Conservation (phyloP, 1,140 invertebrate genomes). For the Xylocopa sonorina region DNA sequence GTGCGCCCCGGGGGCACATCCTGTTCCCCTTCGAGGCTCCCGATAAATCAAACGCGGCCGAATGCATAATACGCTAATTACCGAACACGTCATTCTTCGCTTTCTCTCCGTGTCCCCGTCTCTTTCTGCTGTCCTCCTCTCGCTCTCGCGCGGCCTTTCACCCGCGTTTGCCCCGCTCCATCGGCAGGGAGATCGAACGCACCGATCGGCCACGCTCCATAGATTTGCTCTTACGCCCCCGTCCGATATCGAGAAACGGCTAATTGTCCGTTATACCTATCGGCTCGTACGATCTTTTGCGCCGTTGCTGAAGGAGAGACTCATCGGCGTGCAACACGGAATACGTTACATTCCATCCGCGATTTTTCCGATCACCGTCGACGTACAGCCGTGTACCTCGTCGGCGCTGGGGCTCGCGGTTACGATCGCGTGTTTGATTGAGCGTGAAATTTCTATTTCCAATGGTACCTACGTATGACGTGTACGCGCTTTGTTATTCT, state of each 20-base stretch:
- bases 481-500: background rate
- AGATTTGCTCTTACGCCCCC: constrained; percentile 60
- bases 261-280: constrained; percentile 65
- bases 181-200: constrained; percentile 38
- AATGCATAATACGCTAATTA: constrained; percentile 73
- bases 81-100: constrained; percentile 64
- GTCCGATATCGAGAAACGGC: constrained; percentile 65
- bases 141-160: constrained; percentile 18
- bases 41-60: constrained; percentile 71
- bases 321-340: constrained; percentile 34
- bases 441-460: constrained; percentile 46
- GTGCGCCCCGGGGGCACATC: constrained; percentile 69
- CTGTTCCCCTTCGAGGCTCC: constrained; percentile 64
- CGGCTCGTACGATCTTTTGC: constrained; percentile 51
- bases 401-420: background rate
- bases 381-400: background rate
- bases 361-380: constrained; percentile 16
- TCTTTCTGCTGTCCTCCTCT: constrained; percentile 4
- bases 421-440: constrained; percentile 26
- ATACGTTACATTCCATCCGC: constrained; percentile 7
- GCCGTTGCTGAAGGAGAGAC: constrained; percentile 41
- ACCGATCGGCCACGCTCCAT: constrained; percentile 52
- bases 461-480: constrained; percentile 25
- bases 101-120: constrained; percentile 49
- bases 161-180: constrained; percentile 8